Evolutionary conservation across 1,140 invertebrate genomes (phyloP), one percentile per base, ranked within the genome.

Genomic region (Semibalanus balanoides): DNA sequence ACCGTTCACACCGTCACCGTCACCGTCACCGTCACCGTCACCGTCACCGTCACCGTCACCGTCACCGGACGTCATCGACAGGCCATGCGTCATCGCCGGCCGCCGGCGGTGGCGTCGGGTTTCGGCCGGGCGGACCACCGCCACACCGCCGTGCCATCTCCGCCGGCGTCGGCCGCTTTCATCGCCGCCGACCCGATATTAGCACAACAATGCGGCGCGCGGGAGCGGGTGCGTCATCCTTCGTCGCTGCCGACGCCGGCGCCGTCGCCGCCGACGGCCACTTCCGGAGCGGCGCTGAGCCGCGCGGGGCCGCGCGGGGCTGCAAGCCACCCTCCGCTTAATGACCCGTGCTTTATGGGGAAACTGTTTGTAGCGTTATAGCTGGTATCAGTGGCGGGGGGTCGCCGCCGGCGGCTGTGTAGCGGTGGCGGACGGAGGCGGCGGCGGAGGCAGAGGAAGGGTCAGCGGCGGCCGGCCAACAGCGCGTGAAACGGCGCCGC

Each of bases 331-430:
- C 51, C 51, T 64, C 51, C 51, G 51, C 51, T 64, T 64, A 64
- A 64, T 64, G 51, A 64, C 51, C 51, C 51, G 51, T 64, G 51
- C 51, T 64, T 64, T 64, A 64, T 64, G 51, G 51, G 51, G 51
- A 64, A 64, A 64, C 51, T 64, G 51, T 64, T 64, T 64, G 51
- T 64, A 64, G 51, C 51, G 51, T 64, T 64, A 64, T 64, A 3
- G 51, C 51, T 64, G 51, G 11, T 64, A 64, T 64, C 51, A 11
- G 22, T 64, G 51, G 51, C 51, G 22, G 51, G 51, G 51, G 51
- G 51, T 64, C 14, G 51, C 35, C 35, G 22, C 51, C 22, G 51
- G 22, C 51, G 11, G 51, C 51, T 5, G 35, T 40, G 35, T 40
- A 17, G 5, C 35, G 5, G 35, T 5, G 35, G 35, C 35, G 35